phyloP scores from a whole-genome alignment of 2,797 vertebrate species.

The Poecilia picta region DNA sequence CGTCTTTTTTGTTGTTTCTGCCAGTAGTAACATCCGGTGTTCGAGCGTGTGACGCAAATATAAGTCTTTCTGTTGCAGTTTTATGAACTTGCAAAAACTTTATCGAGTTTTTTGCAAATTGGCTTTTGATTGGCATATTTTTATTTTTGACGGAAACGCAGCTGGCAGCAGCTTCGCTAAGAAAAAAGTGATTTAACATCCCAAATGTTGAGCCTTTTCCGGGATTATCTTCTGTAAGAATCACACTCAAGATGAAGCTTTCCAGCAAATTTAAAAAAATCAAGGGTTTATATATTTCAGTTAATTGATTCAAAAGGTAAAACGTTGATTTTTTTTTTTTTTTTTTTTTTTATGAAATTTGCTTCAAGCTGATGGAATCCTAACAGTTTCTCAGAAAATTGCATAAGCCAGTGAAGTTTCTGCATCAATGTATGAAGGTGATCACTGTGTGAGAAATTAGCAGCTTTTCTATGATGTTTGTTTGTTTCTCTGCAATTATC shows the following conservation, averaged over 20 bases:
- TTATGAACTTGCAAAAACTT: too few relatives aligned
- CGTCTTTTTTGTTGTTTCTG: too few relatives aligned
- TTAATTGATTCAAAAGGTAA: background rate
- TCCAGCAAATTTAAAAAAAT: background rate
- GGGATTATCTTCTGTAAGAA: conserved; percentile 6
- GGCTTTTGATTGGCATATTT: too few relatives aligned
- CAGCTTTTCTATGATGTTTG: background rate
- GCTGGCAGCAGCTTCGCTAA: conserved; percentile 24
- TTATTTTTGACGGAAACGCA: too few relatives aligned
- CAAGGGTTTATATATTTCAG: background rate
- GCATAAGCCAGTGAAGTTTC: background rate
- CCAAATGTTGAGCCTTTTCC: conserved; percentile 24
- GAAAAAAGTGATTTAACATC: conserved; percentile 20
- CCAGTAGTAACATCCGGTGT: too few relatives aligned
- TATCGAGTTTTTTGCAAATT: too few relatives aligned
- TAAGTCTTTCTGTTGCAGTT: too few relatives aligned
- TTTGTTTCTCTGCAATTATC: background rate
- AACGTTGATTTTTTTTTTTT: background rate
- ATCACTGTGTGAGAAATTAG: background rate
- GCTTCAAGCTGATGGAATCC: background rate
- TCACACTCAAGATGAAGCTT: background rate
- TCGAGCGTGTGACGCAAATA: too few relatives aligned
- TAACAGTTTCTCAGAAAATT: conserved; percentile 1
- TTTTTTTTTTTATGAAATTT: too few relatives aligned
- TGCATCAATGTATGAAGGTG: background rate